Conservation (phyloP, 37 sponge, comb jelly and placozoan species). For the Ianthella basta region DNA sequence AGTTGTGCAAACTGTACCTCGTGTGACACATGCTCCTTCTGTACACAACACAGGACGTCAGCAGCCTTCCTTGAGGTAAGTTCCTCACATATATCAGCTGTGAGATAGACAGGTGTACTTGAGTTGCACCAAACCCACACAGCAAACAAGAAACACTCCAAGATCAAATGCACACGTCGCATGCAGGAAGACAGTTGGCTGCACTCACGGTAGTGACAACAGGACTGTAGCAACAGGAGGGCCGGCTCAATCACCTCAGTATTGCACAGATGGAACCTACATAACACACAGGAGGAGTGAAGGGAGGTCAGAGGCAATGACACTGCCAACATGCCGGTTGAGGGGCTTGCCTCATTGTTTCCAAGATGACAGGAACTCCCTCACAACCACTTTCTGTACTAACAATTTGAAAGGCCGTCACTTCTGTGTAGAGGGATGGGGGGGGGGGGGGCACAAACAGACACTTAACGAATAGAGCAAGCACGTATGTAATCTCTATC, state of each 20-base stretch:
- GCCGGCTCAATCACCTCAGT: constrained; percentile 64
- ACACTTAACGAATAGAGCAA: no score
- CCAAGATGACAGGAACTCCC: constrained; percentile 53
- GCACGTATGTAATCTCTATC: no score
- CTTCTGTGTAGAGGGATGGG: constrained; percentile 19
- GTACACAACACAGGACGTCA: background rate
- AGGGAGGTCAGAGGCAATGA: no score
- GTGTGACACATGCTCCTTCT: no score
- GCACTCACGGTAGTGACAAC: constrained; percentile 48
- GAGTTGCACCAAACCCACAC: no score
- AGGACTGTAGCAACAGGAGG: constrained; percentile 30
- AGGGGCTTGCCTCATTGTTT: constrained; percentile 42
- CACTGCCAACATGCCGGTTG: no score
- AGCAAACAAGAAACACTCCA: background rate
- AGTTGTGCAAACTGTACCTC: background rate
- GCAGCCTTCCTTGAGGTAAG: constrained; percentile 25
- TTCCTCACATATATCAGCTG: constrained; percentile 43
- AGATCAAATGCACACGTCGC: no score
- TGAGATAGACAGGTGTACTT: background rate
- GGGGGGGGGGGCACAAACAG: no score
- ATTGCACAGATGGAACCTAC: constrained; percentile 17
- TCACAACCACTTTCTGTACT: constrained; percentile 35
- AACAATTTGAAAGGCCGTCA: constrained; percentile 44
- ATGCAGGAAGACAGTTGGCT: no score
- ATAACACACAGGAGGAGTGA: no score